These are phyloP conservation scores for Cladorhizidae sp. DNA, from an alignment of 37 sponge, comb jelly and placozoan species.

Conservation along the genomic window DNA sequence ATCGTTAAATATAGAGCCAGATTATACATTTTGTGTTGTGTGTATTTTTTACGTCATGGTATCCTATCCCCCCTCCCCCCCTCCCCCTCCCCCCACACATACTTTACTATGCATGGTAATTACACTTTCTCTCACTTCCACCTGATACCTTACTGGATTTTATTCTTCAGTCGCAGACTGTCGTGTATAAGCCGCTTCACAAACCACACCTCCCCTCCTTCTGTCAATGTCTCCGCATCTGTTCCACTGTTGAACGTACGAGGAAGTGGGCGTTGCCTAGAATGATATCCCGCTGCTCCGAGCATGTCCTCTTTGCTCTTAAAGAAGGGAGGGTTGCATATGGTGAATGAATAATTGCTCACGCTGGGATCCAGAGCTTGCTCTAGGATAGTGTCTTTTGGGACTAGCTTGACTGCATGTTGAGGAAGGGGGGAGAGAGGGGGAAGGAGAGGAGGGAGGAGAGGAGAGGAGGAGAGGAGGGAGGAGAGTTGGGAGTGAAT, in stretches of 20 bases:
- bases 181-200: constrained; percentile 81
- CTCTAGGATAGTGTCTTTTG: constrained; percentile 16
- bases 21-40: not conserved
- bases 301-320: constrained; percentile 15
- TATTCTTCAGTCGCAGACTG: constrained; percentile 64
- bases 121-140: not conserved
- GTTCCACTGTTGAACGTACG: constrained; percentile 46
- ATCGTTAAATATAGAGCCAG: not conserved
- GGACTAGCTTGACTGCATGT: constrained; percentile 50
- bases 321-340: constrained; percentile 99
- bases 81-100: too few species aligned
- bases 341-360: constrained; percentile 79
- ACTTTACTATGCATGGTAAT: too few species aligned
- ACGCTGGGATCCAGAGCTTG: constrained; percentile 29
- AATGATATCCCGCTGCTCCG: not conserved
- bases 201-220: constrained; percentile 95
- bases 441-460: too few species aligned
- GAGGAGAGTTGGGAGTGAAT: too few species aligned
- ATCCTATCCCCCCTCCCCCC: too few species aligned
- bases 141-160: constrained; percentile 61
- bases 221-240: constrained; percentile 66
- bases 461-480: too few species aligned
- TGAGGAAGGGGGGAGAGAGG: too few species aligned
- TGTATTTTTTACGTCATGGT: too few species aligned
- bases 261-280: constrained; percentile 38